Evolutionary conservation across 2,113 vertebrate genomes (phyloP).

Genomic region (Cyanoderma ruficeps): DNA sequence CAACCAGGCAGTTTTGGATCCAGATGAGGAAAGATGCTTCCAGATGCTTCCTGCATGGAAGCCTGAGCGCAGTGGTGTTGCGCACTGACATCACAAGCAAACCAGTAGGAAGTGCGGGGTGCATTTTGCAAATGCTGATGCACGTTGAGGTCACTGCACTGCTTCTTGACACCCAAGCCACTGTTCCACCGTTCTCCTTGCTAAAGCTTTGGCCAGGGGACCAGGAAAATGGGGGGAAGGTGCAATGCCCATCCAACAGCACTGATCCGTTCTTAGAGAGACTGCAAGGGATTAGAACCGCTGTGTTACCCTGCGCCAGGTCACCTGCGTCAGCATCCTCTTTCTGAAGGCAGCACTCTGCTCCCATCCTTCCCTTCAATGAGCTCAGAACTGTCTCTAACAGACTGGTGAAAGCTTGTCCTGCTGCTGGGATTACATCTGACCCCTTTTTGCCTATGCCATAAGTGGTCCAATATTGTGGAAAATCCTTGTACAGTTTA

Average conservation of each 20-base stretch:
- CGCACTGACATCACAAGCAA: background rate
- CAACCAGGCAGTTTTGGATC: background rate
- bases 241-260: accelerated
- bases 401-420: background rate
- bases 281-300: accelerated
- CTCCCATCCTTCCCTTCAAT: background rate
- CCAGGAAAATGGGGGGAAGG: background rate
- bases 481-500: background rate
- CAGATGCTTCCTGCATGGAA: background rate
- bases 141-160: background rate
- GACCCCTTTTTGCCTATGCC: background rate
- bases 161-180: background rate
- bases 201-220: background rate
- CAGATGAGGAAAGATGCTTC: background rate
- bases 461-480: background rate
- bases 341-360: background rate
- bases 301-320: background rate
- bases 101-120: accelerated
- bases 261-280: background rate
- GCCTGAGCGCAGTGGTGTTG: accelerated
- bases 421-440: background rate
- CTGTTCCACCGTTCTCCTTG: background rate
- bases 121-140: background rate
- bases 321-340: background rate
- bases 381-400: background rate